A percentile compares a stretch with the other conserved stretches of the same genome.
These are phyloP conservation scores for Pyralis farinalis DNA, from an alignment of 2,888 invertebrate genomes.

Conservation along the genomic window DNA sequence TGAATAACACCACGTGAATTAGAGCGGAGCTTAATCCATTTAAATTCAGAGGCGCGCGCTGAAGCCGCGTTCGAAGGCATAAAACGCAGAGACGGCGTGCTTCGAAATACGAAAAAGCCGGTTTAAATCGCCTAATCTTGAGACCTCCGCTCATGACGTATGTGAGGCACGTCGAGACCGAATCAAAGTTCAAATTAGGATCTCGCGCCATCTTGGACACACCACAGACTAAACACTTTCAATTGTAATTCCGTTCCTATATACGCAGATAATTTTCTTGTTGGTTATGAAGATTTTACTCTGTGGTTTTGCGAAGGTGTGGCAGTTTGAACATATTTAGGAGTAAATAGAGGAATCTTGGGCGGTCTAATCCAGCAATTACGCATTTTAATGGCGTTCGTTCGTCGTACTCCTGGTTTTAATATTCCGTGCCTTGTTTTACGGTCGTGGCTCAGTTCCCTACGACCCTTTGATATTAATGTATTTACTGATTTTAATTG, in stretches of 20 bases:
- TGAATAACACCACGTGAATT: constrained; percentile 38
- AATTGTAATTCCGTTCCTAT: constrained; percentile 4
- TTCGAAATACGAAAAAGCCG: constrained; percentile 74
- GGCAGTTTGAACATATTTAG: constrained; percentile 39
- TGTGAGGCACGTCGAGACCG: constrained; percentile 67
- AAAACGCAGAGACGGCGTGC: constrained; percentile 53
- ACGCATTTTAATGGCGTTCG: constrained; percentile 79
- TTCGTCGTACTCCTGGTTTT: constrained; percentile 61
- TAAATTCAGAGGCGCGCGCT: constrained; percentile 57
- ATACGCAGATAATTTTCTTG: constrained; percentile 3
- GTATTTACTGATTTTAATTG: constrained; percentile 53
- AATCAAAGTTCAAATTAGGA: constrained; percentile 57
- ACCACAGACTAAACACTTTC: constrained; percentile 37
- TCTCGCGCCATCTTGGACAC: constrained; percentile 48
- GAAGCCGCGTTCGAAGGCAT: constrained; percentile 46
- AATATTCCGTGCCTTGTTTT: constrained; percentile 77
- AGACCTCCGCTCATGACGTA: constrained; percentile 74
- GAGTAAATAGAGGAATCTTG: constrained; percentile 73
- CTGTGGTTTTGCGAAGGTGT: constrained; percentile 30
- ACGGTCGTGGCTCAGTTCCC: constrained; percentile 51
- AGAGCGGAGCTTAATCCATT: constrained; percentile 49
- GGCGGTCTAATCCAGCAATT: constrained; percentile 78
- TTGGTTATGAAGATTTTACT: constrained; percentile 18
- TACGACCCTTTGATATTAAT: constrained; percentile 44
- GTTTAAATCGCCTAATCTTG: constrained; percentile 76